These are phyloP conservation scores for Scomber japonicus DNA, from an alignment of 2,113 vertebrate species.

Conservation along the genomic window DNA sequence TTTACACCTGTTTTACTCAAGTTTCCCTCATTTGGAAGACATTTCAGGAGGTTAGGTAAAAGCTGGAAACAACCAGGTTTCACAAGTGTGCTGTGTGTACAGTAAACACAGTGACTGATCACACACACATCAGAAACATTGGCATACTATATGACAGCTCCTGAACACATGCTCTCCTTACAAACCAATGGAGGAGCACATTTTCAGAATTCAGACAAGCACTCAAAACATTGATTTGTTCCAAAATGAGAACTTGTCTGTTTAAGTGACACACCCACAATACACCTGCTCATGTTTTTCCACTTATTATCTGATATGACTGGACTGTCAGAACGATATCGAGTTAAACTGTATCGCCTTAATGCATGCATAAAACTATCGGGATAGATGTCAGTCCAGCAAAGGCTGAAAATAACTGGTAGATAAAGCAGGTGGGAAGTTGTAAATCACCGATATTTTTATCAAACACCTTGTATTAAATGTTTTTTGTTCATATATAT, in stretches of 20 bases:
- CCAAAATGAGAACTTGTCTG: no score
- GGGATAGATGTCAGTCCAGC: neutral
- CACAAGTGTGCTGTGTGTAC: neutral
- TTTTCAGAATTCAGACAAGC: neutral
- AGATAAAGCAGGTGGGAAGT: neutral
- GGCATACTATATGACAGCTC: neutral
- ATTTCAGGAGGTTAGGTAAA: slow-evolving; percentile 4
- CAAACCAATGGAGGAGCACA: no score
- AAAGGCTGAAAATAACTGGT: neutral
- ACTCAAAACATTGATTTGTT: no score
- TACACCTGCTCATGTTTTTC: neutral
- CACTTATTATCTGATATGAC: neutral
- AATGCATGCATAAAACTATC: neutral
- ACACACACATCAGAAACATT: neutral
- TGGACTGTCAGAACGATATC: neutral
- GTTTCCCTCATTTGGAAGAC: slow-evolving; percentile 8
- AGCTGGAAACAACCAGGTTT: neutral
- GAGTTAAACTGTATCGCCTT: neutral
- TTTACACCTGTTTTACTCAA: neutral
- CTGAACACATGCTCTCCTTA: neutral
- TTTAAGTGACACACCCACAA: neutral
- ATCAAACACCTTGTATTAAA: neutral
- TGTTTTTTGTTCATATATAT: neutral
- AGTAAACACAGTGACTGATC: slow-evolving; percentile 2
- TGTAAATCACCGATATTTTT: neutral